Conservation (phyloP, 2,888 invertebrate genomes). For the Chromoteleia sp. region DNA sequence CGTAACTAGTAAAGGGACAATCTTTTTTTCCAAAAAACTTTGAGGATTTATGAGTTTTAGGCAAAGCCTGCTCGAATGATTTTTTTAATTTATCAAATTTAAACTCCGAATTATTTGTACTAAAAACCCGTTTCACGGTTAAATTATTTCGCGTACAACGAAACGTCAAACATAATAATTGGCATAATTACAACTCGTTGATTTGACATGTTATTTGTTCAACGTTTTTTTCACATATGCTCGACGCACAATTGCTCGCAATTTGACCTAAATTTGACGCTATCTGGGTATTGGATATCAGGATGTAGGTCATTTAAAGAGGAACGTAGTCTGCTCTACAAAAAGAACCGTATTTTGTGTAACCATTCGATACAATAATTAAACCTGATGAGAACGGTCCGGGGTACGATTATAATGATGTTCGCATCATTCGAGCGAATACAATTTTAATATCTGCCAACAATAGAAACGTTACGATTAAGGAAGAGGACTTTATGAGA, state of each 20-base stretch:
- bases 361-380: constrained; percentile 28
- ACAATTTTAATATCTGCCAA: not conserved
- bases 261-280: constrained; percentile 60
- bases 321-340: constrained; percentile 38
- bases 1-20: too few relatives aligned
- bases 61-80: too few relatives aligned
- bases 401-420: not conserved
- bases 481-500: not conserved
- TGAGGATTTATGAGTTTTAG: too few relatives aligned
- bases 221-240: constrained; percentile 36
- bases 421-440: not conserved
- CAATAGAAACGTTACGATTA: constrained; percentile 13
- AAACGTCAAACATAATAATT: constrained; percentile 29
- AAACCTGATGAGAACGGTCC: not conserved
- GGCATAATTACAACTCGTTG: constrained; percentile 26
- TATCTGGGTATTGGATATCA: constrained; percentile 49
- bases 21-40: too few relatives aligned
- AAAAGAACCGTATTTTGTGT: constrained; percentile 42
- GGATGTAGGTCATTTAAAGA: constrained; percentile 65
- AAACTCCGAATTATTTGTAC: too few relatives aligned
- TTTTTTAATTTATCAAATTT: too few relatives aligned
- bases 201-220: constrained; percentile 35
- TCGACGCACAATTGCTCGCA: constrained; percentile 47
- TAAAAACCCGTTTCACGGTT: not conserved
- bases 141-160: constrained; percentile 1